Conservation (phyloP, 1,140 invertebrate genomes). For the Dysdera silvatica region DNA sequence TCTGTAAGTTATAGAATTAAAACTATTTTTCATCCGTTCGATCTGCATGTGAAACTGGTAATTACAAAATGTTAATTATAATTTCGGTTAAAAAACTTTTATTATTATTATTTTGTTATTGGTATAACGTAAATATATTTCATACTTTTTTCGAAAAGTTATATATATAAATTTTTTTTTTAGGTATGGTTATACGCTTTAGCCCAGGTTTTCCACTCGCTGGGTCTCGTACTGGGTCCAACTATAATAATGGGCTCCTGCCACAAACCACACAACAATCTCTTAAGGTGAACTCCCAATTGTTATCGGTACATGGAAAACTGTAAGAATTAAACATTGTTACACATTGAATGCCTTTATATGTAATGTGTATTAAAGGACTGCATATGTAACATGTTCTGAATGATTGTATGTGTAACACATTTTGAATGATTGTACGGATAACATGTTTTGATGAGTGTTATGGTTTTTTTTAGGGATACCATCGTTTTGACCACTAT, state of each 20-base stretch:
- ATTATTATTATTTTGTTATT: too few relatives aligned
- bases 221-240: slow-evolving; percentile 82
- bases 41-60: too few relatives aligned
- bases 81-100: too few relatives aligned
- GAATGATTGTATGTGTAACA: not conserved
- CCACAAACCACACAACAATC: slow-evolving; percentile 84
- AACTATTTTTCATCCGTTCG: too few relatives aligned
- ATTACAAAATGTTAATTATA: too few relatives aligned
- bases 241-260: slow-evolving; percentile 93
- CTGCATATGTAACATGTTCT: not conserved
- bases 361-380: not conserved
- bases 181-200: slow-evolving; percentile 84
- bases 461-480: slow-evolving; percentile 50
- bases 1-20: too few relatives aligned
- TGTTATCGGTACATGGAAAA: slow-evolving; percentile 18
- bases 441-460: not conserved
- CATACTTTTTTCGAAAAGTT: not conserved
- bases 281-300: slow-evolving; percentile 51
- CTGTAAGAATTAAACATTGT: too few relatives aligned
- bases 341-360: slow-evolving; percentile 10
- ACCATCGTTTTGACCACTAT: slow-evolving; percentile 70
- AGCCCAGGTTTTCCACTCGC: slow-evolving; percentile 86
- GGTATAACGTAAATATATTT: too few relatives aligned
- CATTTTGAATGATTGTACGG: not conserved
- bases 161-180: slow-evolving; percentile 32